Base-by-base conservation (phyloP, 2,113 vertebrate species). In the Gallinago jamesoni region DNA sequence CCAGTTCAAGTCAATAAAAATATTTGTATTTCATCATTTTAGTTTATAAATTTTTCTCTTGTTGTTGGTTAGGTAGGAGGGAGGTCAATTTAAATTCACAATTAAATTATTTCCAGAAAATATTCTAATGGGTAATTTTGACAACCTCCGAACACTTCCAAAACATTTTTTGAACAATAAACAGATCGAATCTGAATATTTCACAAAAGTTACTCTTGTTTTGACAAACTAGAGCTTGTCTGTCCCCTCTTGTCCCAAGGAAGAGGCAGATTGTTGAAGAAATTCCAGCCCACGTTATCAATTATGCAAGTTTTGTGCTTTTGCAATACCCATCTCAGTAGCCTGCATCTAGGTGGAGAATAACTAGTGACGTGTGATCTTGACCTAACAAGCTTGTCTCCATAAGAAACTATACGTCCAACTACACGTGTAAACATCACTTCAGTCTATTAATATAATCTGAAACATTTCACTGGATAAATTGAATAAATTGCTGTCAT, bases 401-500 rank as follows among this genome's bases (percentile, higher is more conserved):
- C 56, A 43, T 74, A 85, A 87, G 68, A 92, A 93, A 91, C 37
- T 27, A 14, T 47, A 52, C 21, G 43, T 50, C 70, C 48, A 92
- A 39, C 52, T 60, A 33, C 68, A 94, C 79, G 37, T 45, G 33
- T 53, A 91, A 92, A 74, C 27, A 57, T 31, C 52, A 55, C 53
- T 88, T 74, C 43, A 37, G 70, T 66, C 84, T 89, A 31, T 74
- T 84, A 88, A 83, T 76, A 90, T 31, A 88, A 77, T 52, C 80
- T 89, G 68, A 89, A 96, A 83, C 64, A 30, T 77, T 95, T 90
- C 89, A 91, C 30, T 94, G 80, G 64, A 24, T 55, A 92, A 77
- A 76, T 31, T 45, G 35, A 88, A 81, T 69, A 92, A 88, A 89
- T 95, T 60, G 7, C 53, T 81, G 37, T 92, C 92, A 89, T 96